A percentile compares a stretch with the other conserved stretches of the same genome.
Evolutionary conservation across 2,113 vertebrate species (phyloP).

Genomic region (Coregonus clupeaformis): DNA sequence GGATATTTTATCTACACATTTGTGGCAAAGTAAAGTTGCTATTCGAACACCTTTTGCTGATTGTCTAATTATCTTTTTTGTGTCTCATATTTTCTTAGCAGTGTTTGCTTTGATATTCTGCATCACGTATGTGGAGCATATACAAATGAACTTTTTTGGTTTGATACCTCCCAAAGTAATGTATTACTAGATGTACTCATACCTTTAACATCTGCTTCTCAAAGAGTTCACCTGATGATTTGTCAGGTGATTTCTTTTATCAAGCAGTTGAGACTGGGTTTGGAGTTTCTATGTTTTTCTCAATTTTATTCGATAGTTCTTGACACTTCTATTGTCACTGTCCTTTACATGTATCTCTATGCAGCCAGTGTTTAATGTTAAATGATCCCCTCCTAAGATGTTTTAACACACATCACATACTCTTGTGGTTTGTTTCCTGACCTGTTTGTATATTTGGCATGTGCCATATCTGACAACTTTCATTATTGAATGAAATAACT

Average conservation of each 20-base stretch:
- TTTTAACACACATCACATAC: background rate
- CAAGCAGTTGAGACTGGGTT: background rate
- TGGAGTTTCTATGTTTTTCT: background rate
- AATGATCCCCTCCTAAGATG: too few species aligned
- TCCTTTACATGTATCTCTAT: conserved; percentile 1
- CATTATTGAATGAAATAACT: conserved; percentile 2
- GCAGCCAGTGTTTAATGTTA: background rate
- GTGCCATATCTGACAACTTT: background rate
- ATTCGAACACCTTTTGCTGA: background rate
- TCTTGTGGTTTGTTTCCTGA: background rate
- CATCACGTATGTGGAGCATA: background rate
- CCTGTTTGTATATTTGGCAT: background rate
- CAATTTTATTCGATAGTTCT: background rate
- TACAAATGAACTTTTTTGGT: background rate
- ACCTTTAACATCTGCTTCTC: background rate
- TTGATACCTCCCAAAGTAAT: background rate
- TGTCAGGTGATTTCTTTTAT: conserved; percentile 1
- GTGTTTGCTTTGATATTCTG: conserved; percentile 7
- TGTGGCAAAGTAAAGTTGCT: background rate
- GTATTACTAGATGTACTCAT: background rate
- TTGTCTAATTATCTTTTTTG: background rate
- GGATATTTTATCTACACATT: background rate
- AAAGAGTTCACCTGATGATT: background rate
- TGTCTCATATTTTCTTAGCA: conserved; percentile 1
- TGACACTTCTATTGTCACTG: background rate